Conservation (phyloP, 2,113 vertebrate species). For the Castor canadensis region DNA sequence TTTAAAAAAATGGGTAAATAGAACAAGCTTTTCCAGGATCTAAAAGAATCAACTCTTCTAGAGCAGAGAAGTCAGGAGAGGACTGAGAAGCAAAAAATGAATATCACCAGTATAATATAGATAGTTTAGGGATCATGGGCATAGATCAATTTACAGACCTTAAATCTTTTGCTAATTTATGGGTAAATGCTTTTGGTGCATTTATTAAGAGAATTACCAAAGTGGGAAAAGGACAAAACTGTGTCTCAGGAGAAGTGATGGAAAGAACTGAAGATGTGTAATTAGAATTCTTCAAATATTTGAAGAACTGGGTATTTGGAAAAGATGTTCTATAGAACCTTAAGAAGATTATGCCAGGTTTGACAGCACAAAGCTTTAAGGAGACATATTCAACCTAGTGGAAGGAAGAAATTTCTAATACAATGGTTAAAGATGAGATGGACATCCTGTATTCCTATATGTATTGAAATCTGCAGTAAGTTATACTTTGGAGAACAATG, state of each 20-base stretch:
- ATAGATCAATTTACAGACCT: neutral
- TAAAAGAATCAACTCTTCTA: neutral
- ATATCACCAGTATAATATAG: neutral
- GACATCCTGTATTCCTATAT: neutral
- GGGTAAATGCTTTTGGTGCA: neutral
- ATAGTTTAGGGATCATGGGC: neutral
- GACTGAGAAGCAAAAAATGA: neutral
- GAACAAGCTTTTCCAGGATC: neutral
- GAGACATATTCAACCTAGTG: neutral
- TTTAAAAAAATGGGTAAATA: neutral
- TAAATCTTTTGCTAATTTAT: constrained; percentile 6
- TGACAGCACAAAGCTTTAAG: neutral
- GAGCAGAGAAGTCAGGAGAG: neutral
- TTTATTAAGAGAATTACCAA: neutral
- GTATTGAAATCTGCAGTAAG: neutral
- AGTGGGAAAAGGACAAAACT: neutral
- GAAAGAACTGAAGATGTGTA: neutral
- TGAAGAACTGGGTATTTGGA: neutral
- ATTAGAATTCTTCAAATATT: neutral
- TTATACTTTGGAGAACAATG: neutral
- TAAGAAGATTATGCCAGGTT: neutral
- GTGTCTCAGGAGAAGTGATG: neutral
- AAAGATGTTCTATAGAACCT: neutral
- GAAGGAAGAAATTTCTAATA: neutral
- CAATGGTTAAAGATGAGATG: neutral